Conservation (phyloP, 2,888 invertebrate species). For the Caenorhabditis uteleia region DNA sequence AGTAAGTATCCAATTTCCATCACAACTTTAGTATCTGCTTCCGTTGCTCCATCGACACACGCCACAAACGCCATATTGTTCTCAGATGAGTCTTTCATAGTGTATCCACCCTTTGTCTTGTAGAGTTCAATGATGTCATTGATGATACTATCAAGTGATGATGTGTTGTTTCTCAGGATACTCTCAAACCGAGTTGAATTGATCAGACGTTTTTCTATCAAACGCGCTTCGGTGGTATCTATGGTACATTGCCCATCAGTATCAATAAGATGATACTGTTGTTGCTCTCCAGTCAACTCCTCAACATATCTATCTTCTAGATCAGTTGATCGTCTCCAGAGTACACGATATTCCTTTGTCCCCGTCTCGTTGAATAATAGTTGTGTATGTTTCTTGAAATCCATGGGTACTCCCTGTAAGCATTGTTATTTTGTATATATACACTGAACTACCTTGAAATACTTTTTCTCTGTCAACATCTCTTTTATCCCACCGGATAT, state of each 20-base stretch:
- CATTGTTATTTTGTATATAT: no score
- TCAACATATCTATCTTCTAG: constrained; percentile 22
- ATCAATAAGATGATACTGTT: constrained; percentile 3
- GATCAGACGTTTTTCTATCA: constrained; percentile 9
- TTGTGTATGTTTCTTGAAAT: constrained; percentile 7
- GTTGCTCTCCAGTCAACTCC: constrained; percentile 2
- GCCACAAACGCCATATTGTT: constrained; percentile 35
- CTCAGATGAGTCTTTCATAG: no score
- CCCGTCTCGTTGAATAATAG: constrained; percentile 15
- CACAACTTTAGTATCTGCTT: constrained; percentile 8
- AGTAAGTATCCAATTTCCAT: constrained; percentile 27
- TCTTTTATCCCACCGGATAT: constrained; percentile 22
- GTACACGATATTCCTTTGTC: constrained; percentile 5
- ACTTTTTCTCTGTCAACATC: not conserved
- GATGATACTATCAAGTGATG: constrained; percentile 9
- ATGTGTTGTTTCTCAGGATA: constrained; percentile 13
- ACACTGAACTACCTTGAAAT: no score
- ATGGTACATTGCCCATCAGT: constrained; percentile 17
- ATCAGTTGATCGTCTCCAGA: constrained; percentile 5
- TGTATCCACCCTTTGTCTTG: constrained; percentile 13
- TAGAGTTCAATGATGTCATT: constrained; percentile 8
- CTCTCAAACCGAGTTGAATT: constrained; percentile 1
- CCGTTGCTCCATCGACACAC: constrained; percentile 13
- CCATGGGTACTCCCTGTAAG: no score
- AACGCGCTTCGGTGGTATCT: constrained; percentile 2